Base-by-base conservation (phyloP, 2,888 invertebrate species). In the Apamea epomidion region DNA sequence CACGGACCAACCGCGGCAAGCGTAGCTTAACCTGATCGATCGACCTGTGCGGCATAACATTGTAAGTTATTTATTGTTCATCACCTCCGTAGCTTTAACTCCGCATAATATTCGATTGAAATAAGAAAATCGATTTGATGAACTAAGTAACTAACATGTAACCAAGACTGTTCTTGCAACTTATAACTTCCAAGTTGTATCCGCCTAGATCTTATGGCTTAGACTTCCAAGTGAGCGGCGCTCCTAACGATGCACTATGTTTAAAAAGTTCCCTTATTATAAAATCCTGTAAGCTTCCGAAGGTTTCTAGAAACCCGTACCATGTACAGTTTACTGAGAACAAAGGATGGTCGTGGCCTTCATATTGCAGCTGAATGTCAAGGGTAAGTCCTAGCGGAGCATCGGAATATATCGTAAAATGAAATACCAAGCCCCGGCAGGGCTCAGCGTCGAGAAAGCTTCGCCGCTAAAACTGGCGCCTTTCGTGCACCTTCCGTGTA, bases 351-450 rank as follows among this genome's bases (percentile, higher is more conserved):
- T 54, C 18, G n/a, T 67, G 74, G 16, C 74, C 82, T 85, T 82
- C 48, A 65, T 54, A 42, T 58, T 82, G 65, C 48, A 82, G 68
- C 62, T 65, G 45, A 80, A 82, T 80, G 76, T 85, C 85, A 85
- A 82, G 76, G 68, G 71, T 76, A 74, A 60, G 29, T 82, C 79
- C 74, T 85, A 58, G 45, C 12, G 32, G 21, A 54, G 45, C 42
- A 32, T 37, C 32, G n/a, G 51, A 37, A 45, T 73, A 64, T 64
- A 78, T 72, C 45, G 32, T 62, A 68, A n/a, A 76, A 74, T 74
- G 18, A 68, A 76, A 74, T 29, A 51, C 21, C 70, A 51, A 71
- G 25, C 58, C 16, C 45, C 58, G 29, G 12, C 60, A 64, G n/a
- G 21, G 54, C 51, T 76, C 64, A 45, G 45, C 32, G 42, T 18